Evolutionary conservation across 1,140 invertebrate species (phyloP).

Genomic region (Cheumatopsyche charites): DNA sequence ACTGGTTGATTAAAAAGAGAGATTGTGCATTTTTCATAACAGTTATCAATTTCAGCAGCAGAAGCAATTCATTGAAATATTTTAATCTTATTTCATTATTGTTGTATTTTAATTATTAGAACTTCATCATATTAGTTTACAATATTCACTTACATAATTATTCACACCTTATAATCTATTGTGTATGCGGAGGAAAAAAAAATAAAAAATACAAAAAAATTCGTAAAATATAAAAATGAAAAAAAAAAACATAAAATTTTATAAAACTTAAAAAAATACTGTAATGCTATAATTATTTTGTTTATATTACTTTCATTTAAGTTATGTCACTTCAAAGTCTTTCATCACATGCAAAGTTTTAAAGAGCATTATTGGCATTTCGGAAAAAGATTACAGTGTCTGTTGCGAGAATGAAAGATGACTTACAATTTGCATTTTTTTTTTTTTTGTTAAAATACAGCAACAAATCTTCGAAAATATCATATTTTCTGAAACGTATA

Average conservation of each 20-base stretch:
- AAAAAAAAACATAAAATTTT: conserved; percentile 33
- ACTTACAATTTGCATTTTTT: conserved; percentile 16
- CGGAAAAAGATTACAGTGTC: conserved; percentile 25
- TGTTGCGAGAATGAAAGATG: background rate
- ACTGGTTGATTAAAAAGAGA: background rate
- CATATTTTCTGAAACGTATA: background rate
- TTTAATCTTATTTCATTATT: background rate
- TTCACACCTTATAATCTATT: conserved; percentile 19
- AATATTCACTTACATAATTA: conserved; percentile 21
- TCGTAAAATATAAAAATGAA: conserved; percentile 27
- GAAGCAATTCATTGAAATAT: background rate
- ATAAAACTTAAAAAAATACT: conserved; percentile 31
- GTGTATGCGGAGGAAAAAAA: conserved; percentile 37
- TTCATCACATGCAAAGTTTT: background rate
- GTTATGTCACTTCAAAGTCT: conserved; percentile 24
- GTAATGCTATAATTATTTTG: conserved; percentile 20
- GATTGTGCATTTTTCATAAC: background rate
- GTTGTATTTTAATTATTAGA: conserved; percentile 5
- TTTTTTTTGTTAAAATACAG: too few relatives aligned
- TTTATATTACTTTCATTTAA: conserved; percentile 6
- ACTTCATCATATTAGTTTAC: conserved; percentile 13
- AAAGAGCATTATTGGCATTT: conserved; percentile 7
- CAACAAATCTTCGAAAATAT: background rate
- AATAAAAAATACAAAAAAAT: conserved; percentile 30
- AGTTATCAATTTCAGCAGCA: background rate